Evolutionary conservation across 2,888 invertebrate genomes (phyloP), one percentile per base, ranked within the genome.

Genomic region (Tupiocoris notatus): DNA sequence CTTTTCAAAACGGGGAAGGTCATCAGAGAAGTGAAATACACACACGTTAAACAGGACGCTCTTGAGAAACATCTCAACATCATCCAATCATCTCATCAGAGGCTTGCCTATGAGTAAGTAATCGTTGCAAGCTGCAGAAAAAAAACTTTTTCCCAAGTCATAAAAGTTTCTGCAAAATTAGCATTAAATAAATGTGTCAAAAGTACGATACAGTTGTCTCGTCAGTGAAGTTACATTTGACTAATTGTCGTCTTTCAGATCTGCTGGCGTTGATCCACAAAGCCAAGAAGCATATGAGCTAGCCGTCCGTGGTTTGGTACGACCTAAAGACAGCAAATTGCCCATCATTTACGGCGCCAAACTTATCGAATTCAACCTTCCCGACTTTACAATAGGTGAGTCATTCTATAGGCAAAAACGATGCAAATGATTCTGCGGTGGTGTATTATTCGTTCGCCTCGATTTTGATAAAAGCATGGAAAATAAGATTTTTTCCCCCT

Each of bases 201-300:
- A 39, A 23, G 39, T 59, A 75, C 7, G 54, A 67, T 20, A 20
- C 12, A 22, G 2, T 56, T 20, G 16, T 0, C 12, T 24, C 12
- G 23, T 2, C 12, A 23, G 17, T 23, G 67, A 54, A 22, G 57
- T n/a, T n/a, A n/a, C n/a, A n/a, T n/a, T n/a, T n/a, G 61, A n/a
- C 9, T 16, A 17, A 21, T 54, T 54, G 9, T 9, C 57, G 9
- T 65, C n/a, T n/a, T 85, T 75, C 83, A 92, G 92, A 80, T 82
- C 90, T 61, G 88, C 89, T 80, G 95, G 95, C 22, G 88, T 97
- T 0, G 90, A 94, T 83, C 86, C 93, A 78, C 90, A 94, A 81
- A 94, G 94, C 58, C 94, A 98, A 84, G 89, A 91, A 61, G 95
- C 95, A 9, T 98, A 94, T 84, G 94, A 98, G 76, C 82, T 98